Base-by-base conservation (phyloP, 2,113 vertebrate genomes). In the human region DNA sequence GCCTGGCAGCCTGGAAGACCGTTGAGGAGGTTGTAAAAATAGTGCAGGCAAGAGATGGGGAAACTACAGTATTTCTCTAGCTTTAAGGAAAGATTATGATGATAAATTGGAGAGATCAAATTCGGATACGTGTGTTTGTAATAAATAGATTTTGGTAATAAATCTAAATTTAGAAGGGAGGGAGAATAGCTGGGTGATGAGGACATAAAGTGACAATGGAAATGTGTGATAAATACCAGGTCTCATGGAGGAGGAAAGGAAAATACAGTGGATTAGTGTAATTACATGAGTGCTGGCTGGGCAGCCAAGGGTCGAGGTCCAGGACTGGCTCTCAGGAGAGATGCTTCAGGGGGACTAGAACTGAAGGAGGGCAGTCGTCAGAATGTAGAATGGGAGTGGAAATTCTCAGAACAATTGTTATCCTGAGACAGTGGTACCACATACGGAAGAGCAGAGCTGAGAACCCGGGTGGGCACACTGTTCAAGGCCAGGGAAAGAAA, bases 401-500 rank as follows among this genome's bases (percentile, higher is more conserved):
- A 9, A 5, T 9, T 9, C 1, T 4, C 2, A 32, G 6, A 50
- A 4, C 20, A 52, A 25, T n/a, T 8, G 13, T 61, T 13, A 22
- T 13, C 5, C 13, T 3, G 1, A 48, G 3, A 12, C 13, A 43
- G 4, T 1, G 2, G 16, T 35, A 45, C 3, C 2, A 38, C 38
- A 38, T 38, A 38, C 38, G 38, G 38, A 38, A 38, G 38, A 38
- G 38, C 38, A 38, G 38, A 38, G 38, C 38, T n/a, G 27, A 84
- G 14, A 5, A 20, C 30, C 32, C 8, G 9, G 7, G 0, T 18
- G 23, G 30, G 14, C 2, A 9, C 1, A 16, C 0, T 17, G 0
- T 7, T 40, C 17, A 43, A 57, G 2, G 0, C 0, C 12, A 40
- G 7, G 8, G 13, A 72, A 27, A 52, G 10, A 50, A 30, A 52